Base-by-base conservation (phyloP, 2,113 vertebrate genomes). In the Nicator chloris region DNA sequence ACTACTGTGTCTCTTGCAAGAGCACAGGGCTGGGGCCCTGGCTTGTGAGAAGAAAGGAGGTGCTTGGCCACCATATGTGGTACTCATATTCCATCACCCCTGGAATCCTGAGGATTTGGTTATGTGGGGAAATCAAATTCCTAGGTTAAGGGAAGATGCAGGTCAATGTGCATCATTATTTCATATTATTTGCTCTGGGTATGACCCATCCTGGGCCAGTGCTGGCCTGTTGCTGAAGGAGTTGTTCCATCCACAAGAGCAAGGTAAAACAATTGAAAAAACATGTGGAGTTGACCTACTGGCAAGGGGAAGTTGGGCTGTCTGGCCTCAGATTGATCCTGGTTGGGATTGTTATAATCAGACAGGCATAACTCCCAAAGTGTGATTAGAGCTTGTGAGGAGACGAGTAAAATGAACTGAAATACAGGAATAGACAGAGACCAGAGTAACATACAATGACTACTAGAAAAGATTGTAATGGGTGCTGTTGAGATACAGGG, bases 11-110 rank as follows among this genome's bases (percentile, higher is more conserved):
- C 53, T 39, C 65, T 35, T 60, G 19, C 57, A 56, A 51, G 15
- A 23, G 50, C 2, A 2, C 26, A 51, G n/a, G 11, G 16, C 44
- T 16, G 16, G 21, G 88, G 37, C 2, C 2, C 17, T 0, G 1
- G 51, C 33, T 54, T 60, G 37, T 14, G 22, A 72, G 81, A 71
- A 81, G 63, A n/a, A 85, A 49, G 18, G 21, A 69, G 31, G 27
- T 75, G 60, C 37, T 39, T 51, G 50, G 56, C 28, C 20, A 11
- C 4, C 1, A 1, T 26, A 12, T 18, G 30, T 66, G 44, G 16
- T 42, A 40, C 60, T 70, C 15, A 22, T 11, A 45, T 9, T 47
- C 18, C 56, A 64, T 31, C 37, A 82, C 15, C 19, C 30, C 50
- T 45, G 26, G 30, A 40, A 40, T 56, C 50, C 42, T 44, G 44